Base-by-base conservation (phyloP, 2,797 vertebrate genomes). In the Sphenodon punctatus region DNA sequence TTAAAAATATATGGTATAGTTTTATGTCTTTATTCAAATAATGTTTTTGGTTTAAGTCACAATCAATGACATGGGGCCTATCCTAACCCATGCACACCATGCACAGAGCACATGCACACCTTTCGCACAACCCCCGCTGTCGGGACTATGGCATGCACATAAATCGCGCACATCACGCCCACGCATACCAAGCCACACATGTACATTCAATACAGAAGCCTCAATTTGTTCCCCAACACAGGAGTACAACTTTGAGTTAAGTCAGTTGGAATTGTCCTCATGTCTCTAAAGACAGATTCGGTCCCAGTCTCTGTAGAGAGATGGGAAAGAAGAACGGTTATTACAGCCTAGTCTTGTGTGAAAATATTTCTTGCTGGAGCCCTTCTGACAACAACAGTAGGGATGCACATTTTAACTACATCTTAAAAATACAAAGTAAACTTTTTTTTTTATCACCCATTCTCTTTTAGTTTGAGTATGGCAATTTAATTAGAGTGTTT, bases 361-460 rank as follows among this genome's bases (percentile, higher is more conserved):
- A 10, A 79, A 59, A 15, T 42, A 80, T 67, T 67, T 56, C 43
- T 30, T 80, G 36, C 12, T 36, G 61, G 53, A 60, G n/a, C 83
- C 30, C 5, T 34, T 82, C 71, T 85, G 67, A 71, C 58, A 90
- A 43, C 76, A 86, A 41, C 59, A 86, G 67, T 80, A 66, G 42
- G 81, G 76, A 71, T 77, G 58, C 9, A 7, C 58, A 80, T 88
- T 82, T 63, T 77, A 41, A 43, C 78, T 75, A 59, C 58, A 42
- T 86, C 34, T 3, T 70, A 73, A 88, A 69, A 91, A 60, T 75
- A 89, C 56, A 81, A 92, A 92, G 86, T 76, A 46, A 92, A 86
- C 14, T 73, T 32, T 27, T 59, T 63, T 25, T 27, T 59, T 63
- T 25, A 1, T 30, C 79, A 20, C 78, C 36, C 75, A 53, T 75